Base-by-base conservation (phyloP, 2,888 invertebrate species). In the Sphaeridia pumilis region DNA sequence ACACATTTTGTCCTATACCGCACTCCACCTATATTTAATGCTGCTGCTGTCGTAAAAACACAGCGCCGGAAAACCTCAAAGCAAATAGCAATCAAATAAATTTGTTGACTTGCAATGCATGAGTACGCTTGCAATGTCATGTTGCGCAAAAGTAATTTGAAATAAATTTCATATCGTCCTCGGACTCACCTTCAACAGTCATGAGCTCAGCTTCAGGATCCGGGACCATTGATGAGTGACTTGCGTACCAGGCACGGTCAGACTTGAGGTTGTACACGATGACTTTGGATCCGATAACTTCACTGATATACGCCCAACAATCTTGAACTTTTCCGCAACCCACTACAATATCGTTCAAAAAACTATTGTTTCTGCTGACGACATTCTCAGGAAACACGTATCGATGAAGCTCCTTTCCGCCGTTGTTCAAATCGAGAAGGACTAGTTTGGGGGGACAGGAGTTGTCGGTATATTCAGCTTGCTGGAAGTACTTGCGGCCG, bases 391-490 rank as follows among this genome's bases (percentile, higher is more conserved):
- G 79, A 64, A 85, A 80, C 12, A 73, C 73, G 64, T 79, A 79
- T 46, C 80, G 76, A 56, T 80, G 77, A 46, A 87, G 67, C 55
- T 73, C 70, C 31, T 7, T 7, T 14, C 31, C 14, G 17, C 20
- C 17, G 38, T 5, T 12, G 7, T 75, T 74, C 25, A 74, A 73
- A 60, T 78, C 79, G 5, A 84, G 71, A 44, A 84, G 72, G 4
- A 84, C 74, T 48, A 85, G 68, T 44, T 83, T 80, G 0, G 84
- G 81, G 4, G 78, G 76, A 66, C 84, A 85, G 58, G 74, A 77
- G 76, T 78, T 38, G 72, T 67, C 21, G 57, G 58, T 22, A 28
- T 24, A 7, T 14, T 4, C 26, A n/a, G n/a, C n/a, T 20, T 38
- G 17, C 5, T 7, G 12, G 20, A 38, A 12, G 20, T 38, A 17